Conservation (phyloP, 2,888 invertebrate genomes). For the Amiota mariae region DNA sequence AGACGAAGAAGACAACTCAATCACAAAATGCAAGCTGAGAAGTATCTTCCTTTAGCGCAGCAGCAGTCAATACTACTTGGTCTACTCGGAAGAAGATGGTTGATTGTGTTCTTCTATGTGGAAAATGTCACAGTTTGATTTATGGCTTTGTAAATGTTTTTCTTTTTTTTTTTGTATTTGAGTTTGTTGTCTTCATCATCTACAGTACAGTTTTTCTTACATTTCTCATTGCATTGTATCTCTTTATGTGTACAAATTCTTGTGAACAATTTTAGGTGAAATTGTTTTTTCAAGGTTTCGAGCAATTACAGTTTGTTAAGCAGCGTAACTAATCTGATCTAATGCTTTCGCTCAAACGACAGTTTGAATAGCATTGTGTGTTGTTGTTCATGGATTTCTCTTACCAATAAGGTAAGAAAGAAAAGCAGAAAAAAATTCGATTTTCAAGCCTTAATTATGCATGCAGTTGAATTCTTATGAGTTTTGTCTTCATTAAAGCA, state of each 20-base stretch:
- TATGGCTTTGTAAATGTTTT: constrained; percentile 52
- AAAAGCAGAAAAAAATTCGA: no score
- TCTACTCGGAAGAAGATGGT: background rate
- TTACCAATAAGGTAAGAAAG: no score
- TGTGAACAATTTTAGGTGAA: background rate
- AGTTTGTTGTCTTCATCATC: no score
- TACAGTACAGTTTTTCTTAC: constrained; percentile 16
- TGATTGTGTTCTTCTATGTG: background rate
- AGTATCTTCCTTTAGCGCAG: constrained; percentile 5
- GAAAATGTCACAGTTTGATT: constrained; percentile 67
- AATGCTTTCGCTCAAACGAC: background rate
- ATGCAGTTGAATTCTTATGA: background rate
- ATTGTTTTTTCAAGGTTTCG: background rate
- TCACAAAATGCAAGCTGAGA: constrained; percentile 30
- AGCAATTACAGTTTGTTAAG: background rate
- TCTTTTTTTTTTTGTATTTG: constrained; percentile 22
- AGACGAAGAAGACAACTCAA: constrained; percentile 32
- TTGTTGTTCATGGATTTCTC: no score
- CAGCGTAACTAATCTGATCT: background rate
- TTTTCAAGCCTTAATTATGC: no score
- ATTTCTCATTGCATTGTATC: background rate
- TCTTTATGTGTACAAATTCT: background rate
- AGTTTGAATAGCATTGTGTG: no score
- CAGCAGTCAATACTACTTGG: background rate
- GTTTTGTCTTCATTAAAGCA: constrained; percentile 33